A percentile compares a stretch with the other conserved stretches of the same genome.
phyloP scores from a whole-genome alignment of 2,113 vertebrate species.

The Hipposideros armiger region DNA sequence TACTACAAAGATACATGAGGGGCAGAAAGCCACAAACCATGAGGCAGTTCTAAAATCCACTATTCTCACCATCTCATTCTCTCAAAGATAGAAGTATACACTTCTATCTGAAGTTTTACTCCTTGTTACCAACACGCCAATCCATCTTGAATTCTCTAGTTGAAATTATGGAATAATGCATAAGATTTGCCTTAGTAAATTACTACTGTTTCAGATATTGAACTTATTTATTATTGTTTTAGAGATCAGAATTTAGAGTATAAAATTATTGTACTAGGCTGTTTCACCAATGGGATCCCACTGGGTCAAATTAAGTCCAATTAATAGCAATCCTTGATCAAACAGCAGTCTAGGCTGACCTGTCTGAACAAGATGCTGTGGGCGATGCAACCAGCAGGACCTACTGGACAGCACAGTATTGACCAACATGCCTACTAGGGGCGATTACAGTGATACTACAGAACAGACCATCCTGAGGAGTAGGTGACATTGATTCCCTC shows the following conservation, averaged over 20 bases:
- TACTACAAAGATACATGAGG: neutral
- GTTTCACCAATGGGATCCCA: neutral
- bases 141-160: neutral
- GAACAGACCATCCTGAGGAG: neutral
- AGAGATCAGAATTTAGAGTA: neutral
- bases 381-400: neutral
- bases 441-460: fast-evolving
- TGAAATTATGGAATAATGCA: neutral
- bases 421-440: neutral
- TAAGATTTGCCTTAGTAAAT: neutral
- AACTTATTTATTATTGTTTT: neutral
- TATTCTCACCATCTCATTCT: neutral
- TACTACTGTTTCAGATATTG: neutral
- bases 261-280: neutral
- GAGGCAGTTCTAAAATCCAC: neutral
- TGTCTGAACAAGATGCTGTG: fast-evolving
- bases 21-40: neutral
- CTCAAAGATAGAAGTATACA: neutral
- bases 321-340: neutral
- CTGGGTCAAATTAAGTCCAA: neutral
- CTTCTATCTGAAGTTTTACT: neutral
- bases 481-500: neutral
- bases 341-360: neutral
- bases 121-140: neutral
- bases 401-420: neutral